phyloP scores from a whole-genome alignment of 2,113 vertebrate genomes.

The Nyctibius bracteatus region DNA sequence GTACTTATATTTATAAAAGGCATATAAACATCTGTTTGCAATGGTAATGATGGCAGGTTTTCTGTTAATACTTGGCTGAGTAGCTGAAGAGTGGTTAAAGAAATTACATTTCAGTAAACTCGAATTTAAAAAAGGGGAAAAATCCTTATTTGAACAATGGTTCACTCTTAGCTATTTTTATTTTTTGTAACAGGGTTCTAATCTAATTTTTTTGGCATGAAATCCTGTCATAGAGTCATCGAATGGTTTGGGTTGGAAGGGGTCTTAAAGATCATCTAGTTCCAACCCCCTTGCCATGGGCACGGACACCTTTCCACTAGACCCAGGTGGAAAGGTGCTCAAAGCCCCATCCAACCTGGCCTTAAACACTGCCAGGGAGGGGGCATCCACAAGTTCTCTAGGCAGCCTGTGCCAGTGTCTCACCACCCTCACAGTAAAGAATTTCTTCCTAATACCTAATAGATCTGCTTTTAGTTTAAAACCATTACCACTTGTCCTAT shows the following conservation, averaged over 20 bases:
- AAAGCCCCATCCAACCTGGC: no score
- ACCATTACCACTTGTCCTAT: no score
- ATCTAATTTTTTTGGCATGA: neutral
- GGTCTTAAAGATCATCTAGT: neutral
- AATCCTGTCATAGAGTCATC: neutral
- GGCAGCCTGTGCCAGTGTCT: no score
- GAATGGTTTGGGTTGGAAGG: neutral
- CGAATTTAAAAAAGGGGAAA: neutral
- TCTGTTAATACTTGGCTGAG: neutral
- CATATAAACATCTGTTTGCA: constrained; percentile 15
- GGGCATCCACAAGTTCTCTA: no score
- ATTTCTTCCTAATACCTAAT: no score
- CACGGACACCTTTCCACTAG: no score
- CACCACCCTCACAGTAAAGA: no score
- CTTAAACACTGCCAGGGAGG: no score
- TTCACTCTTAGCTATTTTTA: neutral
- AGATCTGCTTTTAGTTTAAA: no score
- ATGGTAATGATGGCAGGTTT: constrained; percentile 17
- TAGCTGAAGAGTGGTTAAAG: neutral
- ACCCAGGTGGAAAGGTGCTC: no score
- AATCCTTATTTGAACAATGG: neutral
- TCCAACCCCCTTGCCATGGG: no score
- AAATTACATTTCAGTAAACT: neutral
- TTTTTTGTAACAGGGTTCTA: neutral
- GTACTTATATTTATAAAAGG: constrained; percentile 17